Base-by-base conservation (phyloP, 1,140 invertebrate species). In the Neodiprion fabricii region DNA sequence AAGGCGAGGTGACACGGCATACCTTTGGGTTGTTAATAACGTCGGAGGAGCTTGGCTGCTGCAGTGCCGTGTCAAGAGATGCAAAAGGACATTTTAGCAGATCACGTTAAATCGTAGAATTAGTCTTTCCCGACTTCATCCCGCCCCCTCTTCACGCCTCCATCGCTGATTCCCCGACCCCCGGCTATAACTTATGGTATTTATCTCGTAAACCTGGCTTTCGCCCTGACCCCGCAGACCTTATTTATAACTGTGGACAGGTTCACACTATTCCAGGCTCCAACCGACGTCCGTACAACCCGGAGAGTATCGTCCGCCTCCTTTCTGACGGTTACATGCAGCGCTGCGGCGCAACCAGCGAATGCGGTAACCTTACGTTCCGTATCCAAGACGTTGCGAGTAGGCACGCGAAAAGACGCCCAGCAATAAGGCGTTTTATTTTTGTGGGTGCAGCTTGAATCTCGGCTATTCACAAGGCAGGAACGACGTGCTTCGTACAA, bases 161-260 rank as follows among this genome's bases (percentile, higher is more conserved):
- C 28, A 40, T 61, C 53, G 28, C 28, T 40, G 28, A 40, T 40
- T 40, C 28, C 28, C 28, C 28, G 28, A 40, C 28, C 28, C 28
- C 28, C 28, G 53, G 1, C 53, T 79, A 83, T 85, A 85, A 85
- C 83, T 85, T 82, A 85, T 76, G 79, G 78, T 80, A 85, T 85
- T 85, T 83, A 82, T 82, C 82, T 79, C 80, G 77, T 82, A 81
- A 82, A 82, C 70, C 78, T 79, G 84, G 72, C 79, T 82, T 78
- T 80, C 77, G 72, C 74, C 71, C 78, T 85, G 83, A 83, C 82
- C 82, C 78, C 76, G 66, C 77, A 78, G 10, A 74, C 76, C 78
- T 84, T 85, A 85, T 85, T 85, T 85, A 85, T 83, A 84, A 79
- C 78, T 74, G 76, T 75, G 71, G 80, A 83, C 84, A 85, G 83